phyloP scores from a whole-genome alignment of 2,888 invertebrate species.

The Agrochola lychnidis region DNA sequence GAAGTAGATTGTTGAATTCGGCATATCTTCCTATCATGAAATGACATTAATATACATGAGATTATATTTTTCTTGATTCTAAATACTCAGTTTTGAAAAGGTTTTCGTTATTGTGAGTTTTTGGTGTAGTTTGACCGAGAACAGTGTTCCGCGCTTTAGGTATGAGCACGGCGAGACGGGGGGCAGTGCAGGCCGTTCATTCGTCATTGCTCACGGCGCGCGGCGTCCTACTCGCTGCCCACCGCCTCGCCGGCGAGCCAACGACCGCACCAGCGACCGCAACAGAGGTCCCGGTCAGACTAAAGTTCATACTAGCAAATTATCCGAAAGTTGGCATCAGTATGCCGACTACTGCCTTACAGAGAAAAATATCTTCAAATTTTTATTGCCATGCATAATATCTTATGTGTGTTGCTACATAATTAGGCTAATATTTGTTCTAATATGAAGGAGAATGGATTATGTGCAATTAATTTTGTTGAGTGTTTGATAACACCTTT shows the following conservation, averaged over 20 bases:
- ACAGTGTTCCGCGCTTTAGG: no score
- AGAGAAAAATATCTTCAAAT: neutral
- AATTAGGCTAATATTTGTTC: neutral
- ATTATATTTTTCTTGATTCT: neutral
- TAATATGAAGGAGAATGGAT: neutral
- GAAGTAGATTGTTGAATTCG: neutral
- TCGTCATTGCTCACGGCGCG: no score
- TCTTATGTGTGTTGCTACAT: neutral
- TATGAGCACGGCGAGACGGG: no score
- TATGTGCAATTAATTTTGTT: neutral
- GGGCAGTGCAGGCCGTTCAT: no score
- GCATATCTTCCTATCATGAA: conserved; percentile 4
- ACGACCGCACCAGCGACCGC: no score
- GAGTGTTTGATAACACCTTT: conserved; percentile 9
- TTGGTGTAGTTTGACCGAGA: no score
- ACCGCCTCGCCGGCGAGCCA: no score
- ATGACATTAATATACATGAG: neutral
- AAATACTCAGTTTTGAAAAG: neutral
- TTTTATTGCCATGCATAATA: neutral
- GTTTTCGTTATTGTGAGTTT: neutral
- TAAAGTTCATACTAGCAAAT: neutral
- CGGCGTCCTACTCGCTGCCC: no score
- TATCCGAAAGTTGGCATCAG: neutral
- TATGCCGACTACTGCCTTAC: neutral
- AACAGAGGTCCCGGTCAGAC: no score